A percentile compares a stretch with the other conserved stretches of the same genome.
phyloP scores from a whole-genome alignment of 2,113 vertebrate genomes.

The Arvicanthis niloticus region DNA sequence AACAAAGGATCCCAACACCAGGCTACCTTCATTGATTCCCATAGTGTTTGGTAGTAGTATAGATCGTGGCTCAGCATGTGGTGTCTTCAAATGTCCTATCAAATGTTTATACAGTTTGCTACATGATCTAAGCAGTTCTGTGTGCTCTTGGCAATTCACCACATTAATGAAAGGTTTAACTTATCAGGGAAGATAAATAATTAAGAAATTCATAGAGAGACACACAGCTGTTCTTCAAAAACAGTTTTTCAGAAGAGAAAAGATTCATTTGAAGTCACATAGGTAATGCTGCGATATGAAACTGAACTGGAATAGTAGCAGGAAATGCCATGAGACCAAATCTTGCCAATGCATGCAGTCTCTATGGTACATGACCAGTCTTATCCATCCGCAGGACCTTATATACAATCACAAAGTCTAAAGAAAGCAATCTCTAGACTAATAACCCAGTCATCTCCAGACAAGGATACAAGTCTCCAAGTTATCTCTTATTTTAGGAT shows the following conservation, averaged over 20 bases:
- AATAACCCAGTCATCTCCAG: constrained; percentile 26
- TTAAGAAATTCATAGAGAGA: constrained; percentile 78
- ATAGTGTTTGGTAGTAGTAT: not conserved
- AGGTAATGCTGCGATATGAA: constrained; percentile 58
- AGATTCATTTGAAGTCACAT: constrained; percentile 71
- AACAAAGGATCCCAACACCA: constrained; percentile 51
- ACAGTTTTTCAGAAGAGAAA: constrained; percentile 80
- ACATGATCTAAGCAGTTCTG: constrained; percentile 80
- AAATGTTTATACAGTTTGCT: constrained; percentile 76
- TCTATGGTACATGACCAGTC: constrained; percentile 45
- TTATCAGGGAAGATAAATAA: constrained; percentile 79
- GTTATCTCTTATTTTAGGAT: constrained; percentile 42
- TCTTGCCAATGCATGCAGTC: constrained; percentile 31
- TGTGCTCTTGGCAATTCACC: constrained; percentile 76
- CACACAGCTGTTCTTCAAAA: constrained; percentile 81
- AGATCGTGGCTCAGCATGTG: constrained; percentile 69
- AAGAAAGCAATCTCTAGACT: constrained; percentile 27
- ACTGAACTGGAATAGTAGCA: constrained; percentile 29
- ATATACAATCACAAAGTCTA: not conserved
- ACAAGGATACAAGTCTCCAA: constrained; percentile 24
- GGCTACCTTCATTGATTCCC: constrained; percentile 28
- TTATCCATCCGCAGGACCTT: constrained; percentile 22
- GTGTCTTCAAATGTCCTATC: constrained; percentile 76
- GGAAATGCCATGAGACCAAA: not conserved
- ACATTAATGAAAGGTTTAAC: constrained; percentile 77